Conservation (phyloP, 1,140 invertebrate genomes). For the Propsilocerus akamusi region DNA sequence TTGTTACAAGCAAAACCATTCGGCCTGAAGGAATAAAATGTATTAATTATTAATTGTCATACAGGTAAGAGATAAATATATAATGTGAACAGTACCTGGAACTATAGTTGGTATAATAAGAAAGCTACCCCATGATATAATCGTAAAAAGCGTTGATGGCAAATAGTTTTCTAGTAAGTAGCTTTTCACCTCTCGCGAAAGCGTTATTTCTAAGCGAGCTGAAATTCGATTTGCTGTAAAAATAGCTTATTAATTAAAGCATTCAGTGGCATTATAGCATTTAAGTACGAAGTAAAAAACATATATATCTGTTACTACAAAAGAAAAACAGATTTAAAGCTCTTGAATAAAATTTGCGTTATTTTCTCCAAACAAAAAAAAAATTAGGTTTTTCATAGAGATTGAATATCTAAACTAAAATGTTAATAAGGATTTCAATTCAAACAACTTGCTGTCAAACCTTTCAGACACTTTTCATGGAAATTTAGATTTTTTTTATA, state of each 20-base stretch:
- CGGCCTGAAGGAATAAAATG: not conserved
- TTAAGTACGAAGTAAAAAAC: too few relatives aligned
- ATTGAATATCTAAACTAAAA: too few relatives aligned
- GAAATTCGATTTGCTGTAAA: slow-evolving; percentile 33
- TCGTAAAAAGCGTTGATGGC: slow-evolving; percentile 39
- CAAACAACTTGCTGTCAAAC: too few relatives aligned
- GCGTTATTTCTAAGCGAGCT: slow-evolving; percentile 31
- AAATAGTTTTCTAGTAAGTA: slow-evolving; percentile 41
- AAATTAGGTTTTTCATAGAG: not conserved
- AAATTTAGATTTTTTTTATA: too few relatives aligned
- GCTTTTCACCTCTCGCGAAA: slow-evolving; percentile 34
- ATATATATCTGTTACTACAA: too few relatives aligned
- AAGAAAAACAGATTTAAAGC: too few relatives aligned
- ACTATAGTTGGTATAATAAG: slow-evolving; percentile 41
- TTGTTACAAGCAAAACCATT: slow-evolving; percentile 36
- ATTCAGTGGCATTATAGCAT: too few relatives aligned
- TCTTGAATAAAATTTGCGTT: too few relatives aligned
- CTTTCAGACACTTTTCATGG: too few relatives aligned
- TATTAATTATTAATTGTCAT: not conserved
- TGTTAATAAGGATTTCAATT: too few relatives aligned
- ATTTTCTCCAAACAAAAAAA: not conserved
- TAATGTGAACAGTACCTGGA: slow-evolving; percentile 26
- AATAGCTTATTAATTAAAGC: slow-evolving; percentile 5
- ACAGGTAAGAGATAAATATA: not conserved
- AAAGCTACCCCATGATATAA: slow-evolving; percentile 45